Percentiles rank a stretch among this genome's conserved stretches.
phyloP scores from a whole-genome alignment of 1,140 invertebrate species.

The Ruditapes philippinarum region DNA sequence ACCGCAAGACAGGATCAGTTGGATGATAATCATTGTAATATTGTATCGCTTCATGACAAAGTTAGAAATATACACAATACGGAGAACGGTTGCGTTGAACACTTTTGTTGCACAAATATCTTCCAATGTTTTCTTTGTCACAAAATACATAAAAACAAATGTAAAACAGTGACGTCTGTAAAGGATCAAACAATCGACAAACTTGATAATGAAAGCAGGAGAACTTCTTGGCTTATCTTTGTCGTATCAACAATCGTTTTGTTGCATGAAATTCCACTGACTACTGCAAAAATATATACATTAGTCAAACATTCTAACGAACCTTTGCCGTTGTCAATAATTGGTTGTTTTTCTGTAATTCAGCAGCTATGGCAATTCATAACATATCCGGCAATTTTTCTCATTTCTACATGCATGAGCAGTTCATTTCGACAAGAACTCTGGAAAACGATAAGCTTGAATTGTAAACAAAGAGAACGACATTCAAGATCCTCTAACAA shows the following conservation, averaged over 20 bases:
- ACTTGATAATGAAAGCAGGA: conserved; percentile 29
- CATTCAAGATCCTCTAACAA: not conserved
- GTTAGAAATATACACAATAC: not conserved
- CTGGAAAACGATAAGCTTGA: not conserved
- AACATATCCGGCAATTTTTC: conserved; percentile 40
- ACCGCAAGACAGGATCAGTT: too few species aligned
- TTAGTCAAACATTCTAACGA: not conserved
- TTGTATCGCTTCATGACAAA: not conserved
- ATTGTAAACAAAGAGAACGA: not conserved
- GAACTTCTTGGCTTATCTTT: conserved; percentile 46
- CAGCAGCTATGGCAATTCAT: conserved; percentile 12
- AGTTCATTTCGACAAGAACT: conserved; percentile 19
- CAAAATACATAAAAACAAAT: not conserved
- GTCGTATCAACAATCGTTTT: not conserved
- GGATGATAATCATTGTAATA: not conserved
- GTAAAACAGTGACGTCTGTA: too few species aligned
- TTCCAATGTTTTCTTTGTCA: not conserved
- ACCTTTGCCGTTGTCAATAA: not conserved
- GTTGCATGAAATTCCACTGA: conserved; percentile 20
- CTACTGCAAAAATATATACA: not conserved
- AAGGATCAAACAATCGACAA: conserved; percentile 5
- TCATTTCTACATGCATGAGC: conserved; percentile 46
- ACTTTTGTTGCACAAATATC: too few species aligned
- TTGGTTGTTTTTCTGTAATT: conserved; percentile 16
- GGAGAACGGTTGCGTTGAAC: too few species aligned